Evolutionary conservation across 2,797 vertebrate species (phyloP).

Genomic region (Botia kubotai): DNA sequence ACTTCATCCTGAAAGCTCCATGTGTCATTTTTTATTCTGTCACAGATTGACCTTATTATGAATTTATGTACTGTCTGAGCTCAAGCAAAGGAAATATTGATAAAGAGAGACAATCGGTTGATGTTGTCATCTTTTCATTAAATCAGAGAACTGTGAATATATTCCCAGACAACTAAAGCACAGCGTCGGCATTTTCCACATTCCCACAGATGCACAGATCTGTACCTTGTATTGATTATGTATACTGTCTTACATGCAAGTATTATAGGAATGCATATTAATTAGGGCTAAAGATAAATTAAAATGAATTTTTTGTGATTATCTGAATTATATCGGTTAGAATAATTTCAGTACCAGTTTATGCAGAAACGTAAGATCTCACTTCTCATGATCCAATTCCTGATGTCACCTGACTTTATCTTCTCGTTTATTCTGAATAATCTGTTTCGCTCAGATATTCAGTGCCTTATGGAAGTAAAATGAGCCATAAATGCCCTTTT

Average conservation of each 20-base stretch:
- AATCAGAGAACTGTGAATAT: constrained; percentile 11
- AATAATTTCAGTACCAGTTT: too few relatives aligned
- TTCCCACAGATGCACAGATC: background rate
- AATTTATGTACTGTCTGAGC: background rate
- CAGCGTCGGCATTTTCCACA: constrained; percentile 24
- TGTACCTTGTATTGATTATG: background rate
- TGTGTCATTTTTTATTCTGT: constrained; percentile 35
- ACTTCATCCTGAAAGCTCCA: constrained; percentile 27
- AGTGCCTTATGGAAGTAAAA: too few relatives aligned
- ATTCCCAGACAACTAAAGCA: background rate
- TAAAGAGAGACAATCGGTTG: background rate
- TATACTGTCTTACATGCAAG: background rate
- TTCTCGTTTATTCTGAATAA: too few relatives aligned
- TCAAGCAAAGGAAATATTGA: background rate
- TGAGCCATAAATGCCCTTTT: too few relatives aligned
- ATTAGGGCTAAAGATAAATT: background rate
- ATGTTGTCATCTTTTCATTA: too few relatives aligned
- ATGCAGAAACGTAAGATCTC: too few relatives aligned
- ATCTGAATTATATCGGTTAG: too few relatives aligned
- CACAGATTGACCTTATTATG: constrained; percentile 8
- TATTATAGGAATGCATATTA: background rate
- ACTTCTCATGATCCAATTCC: too few relatives aligned
- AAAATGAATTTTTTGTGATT: too few relatives aligned
- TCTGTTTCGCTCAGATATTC: too few relatives aligned
- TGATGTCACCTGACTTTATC: too few relatives aligned